A percentile compares a stretch with the other conserved stretches of the same genome.
Evolutionary conservation across 2,797 vertebrate genomes (phyloP).

Genomic region (Sebastiscus albofasciatus): DNA sequence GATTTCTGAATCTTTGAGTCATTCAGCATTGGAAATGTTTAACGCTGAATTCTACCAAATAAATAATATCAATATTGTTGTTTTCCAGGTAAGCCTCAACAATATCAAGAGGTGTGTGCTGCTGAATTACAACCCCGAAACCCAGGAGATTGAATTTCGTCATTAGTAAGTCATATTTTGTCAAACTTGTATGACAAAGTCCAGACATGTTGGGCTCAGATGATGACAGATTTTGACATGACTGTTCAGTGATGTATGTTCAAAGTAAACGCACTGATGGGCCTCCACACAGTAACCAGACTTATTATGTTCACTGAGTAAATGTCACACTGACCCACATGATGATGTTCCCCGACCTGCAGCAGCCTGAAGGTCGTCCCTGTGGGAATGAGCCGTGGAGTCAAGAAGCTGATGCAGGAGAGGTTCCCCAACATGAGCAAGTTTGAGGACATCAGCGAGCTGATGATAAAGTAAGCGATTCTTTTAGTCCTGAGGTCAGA

Average conservation of each 20-base stretch:
- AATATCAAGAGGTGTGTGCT: slow-evolving; percentile 92
- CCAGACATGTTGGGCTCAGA: slow-evolving; percentile 28
- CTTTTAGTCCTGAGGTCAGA: not conserved
- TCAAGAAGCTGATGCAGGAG: slow-evolving; percentile 96
- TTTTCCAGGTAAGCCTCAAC: slow-evolving; percentile 89
- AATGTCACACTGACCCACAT: not conserved
- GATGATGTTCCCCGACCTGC: slow-evolving; percentile 19
- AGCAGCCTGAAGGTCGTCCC: slow-evolving; percentile 96
- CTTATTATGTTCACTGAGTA: rapidly evolving
- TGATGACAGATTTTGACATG: slow-evolving; percentile 81
- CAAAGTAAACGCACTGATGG: slow-evolving; percentile 90
- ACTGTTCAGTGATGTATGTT: slow-evolving; percentile 82
- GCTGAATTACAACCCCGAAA: slow-evolving; percentile 84
- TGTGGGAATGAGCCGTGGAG: slow-evolving; percentile 91
- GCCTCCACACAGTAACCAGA: not conserved
- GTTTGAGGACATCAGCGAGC: slow-evolving; percentile 93
- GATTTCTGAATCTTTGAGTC: slow-evolving; percentile 45
- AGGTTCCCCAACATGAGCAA: slow-evolving; percentile 93
- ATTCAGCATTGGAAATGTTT: not conserved
- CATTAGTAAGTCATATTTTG: slow-evolving; percentile 90
- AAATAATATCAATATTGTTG: not conserved
- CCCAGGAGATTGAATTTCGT: slow-evolving; percentile 88
- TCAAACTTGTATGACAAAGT: not conserved
- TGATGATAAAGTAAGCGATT: slow-evolving; percentile 88
- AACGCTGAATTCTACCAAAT: not conserved